These are phyloP conservation scores for Okapia johnstoni DNA, from an alignment of 2,113 vertebrate species.

Conservation along the genomic window DNA sequence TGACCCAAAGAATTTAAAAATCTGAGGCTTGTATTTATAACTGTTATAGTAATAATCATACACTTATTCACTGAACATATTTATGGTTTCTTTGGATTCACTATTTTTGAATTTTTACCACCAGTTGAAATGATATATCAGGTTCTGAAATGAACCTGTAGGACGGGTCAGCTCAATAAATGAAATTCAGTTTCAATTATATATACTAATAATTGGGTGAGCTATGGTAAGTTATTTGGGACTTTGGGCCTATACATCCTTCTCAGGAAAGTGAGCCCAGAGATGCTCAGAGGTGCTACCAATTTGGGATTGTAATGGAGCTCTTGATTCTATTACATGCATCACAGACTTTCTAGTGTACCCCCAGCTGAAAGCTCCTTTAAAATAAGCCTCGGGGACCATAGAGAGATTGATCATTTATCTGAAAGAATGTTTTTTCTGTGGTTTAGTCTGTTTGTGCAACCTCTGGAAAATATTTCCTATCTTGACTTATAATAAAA, in stretches of 20 bases:
- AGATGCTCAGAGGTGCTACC: constrained; percentile 67
- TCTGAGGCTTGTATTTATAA: background rate
- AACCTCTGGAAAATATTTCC: constrained; percentile 74
- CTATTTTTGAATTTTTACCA: background rate
- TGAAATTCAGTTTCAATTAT: constrained; percentile 56
- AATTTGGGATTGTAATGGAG: constrained; percentile 70
- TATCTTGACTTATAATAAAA: constrained; percentile 68
- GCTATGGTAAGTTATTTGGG: constrained; percentile 43
- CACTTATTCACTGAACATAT: background rate
- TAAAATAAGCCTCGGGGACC: constrained; percentile 71
- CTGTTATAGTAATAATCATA: background rate
- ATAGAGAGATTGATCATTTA: constrained; percentile 77
- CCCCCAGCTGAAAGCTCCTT: constrained; percentile 72
- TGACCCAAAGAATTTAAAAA: background rate
- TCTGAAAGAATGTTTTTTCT: constrained; percentile 80
- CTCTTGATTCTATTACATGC: constrained; percentile 77
- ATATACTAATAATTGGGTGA: constrained; percentile 30
- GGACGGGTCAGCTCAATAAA: background rate
- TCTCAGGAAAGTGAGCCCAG: constrained; percentile 60
- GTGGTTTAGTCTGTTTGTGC: constrained; percentile 79
- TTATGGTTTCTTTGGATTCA: constrained; percentile 31
- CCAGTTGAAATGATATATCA: background rate
- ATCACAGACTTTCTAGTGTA: constrained; percentile 71
- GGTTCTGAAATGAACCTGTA: constrained; percentile 24
- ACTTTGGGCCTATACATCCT: constrained; percentile 44